These are phyloP conservation scores for Sardinella longiceps DNA, from an alignment of 2,797 vertebrate species.

Conservation along the genomic window DNA sequence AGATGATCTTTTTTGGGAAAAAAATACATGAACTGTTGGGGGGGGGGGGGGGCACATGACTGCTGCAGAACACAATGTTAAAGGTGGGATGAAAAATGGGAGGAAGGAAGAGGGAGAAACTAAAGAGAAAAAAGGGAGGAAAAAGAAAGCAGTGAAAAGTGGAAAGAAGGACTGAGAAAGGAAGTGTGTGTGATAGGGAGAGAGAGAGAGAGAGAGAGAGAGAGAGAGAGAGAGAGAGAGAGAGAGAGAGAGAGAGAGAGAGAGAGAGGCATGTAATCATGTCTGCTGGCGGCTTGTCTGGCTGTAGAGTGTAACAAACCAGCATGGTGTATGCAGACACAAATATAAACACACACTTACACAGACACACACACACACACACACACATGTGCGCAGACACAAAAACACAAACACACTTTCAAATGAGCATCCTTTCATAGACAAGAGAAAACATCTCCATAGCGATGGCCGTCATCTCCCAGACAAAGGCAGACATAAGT, in stretches of 20 bases:
- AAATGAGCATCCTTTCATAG: neutral
- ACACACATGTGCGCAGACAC: neutral
- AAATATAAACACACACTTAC: neutral
- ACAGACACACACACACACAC: neutral
- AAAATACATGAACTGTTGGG: neutral
- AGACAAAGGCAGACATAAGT: neutral
- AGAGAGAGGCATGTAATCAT: conserved; percentile 5
- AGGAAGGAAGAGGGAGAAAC: conserved; percentile 40
- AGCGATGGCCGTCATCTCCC: neutral
- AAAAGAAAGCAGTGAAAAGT: conserved; percentile 49
- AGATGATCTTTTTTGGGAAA: neutral
- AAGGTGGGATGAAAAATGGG: neutral
- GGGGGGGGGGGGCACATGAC: neutral
- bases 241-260: conserved; percentile 29
- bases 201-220: conserved; percentile 27
- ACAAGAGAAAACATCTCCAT: neutral
- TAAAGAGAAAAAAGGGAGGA: conserved; percentile 43
- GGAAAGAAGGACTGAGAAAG: neutral
- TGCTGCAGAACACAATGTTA: neutral
- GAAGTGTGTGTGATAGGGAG: conserved; percentile 10
- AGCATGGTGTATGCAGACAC: neutral
- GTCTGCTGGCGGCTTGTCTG: neutral
- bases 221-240: neutral
- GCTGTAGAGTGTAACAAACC: neutral
- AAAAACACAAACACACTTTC: no score